Percentiles rank a stretch among this genome's conserved stretches.
Conservation (phyloP, 1,140 invertebrate genomes). For the Diorhabda elongata region DNA sequence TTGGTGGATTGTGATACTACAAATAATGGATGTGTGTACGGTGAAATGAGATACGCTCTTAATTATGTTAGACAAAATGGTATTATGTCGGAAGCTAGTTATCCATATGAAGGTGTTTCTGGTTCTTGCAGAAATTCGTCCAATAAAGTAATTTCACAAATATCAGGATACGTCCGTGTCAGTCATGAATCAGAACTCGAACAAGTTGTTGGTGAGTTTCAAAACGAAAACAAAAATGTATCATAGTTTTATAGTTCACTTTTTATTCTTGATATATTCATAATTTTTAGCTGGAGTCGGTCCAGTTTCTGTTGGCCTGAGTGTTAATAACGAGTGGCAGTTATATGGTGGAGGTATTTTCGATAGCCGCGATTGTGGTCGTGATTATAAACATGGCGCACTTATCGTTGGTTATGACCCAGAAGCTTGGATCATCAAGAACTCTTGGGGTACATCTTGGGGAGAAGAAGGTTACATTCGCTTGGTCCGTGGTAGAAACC, state of each 20-base stretch:
- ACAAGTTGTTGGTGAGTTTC: constrained; percentile 59
- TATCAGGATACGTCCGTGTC: constrained; percentile 52
- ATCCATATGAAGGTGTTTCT: constrained; percentile 54
- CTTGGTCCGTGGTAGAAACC: constrained; percentile 69
- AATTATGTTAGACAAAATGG: constrained; percentile 65
- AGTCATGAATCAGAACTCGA: constrained; percentile 63
- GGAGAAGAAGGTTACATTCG: constrained; percentile 75
- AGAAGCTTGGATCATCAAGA: constrained; percentile 35
- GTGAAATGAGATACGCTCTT: constrained; percentile 58
- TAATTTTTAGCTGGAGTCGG: constrained; percentile 60
- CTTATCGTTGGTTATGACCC: constrained; percentile 34
- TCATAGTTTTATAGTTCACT: constrained; percentile 27
- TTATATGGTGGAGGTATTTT: constrained; percentile 28
- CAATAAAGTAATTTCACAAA: constrained; percentile 33
- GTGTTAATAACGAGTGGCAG: constrained; percentile 57
- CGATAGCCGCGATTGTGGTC: constrained; percentile 33
- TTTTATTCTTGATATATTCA: neutral
- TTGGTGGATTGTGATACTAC: constrained; percentile 60
- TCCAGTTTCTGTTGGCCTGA: constrained; percentile 84
- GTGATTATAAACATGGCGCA: constrained; percentile 32
- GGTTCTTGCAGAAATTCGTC: constrained; percentile 20
- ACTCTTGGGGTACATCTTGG: constrained; percentile 36
- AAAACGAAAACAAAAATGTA: neutral
- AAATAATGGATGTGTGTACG: constrained; percentile 47
- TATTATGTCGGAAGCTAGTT: constrained; percentile 60